Base-by-base conservation (phyloP, 2,797 vertebrate genomes). In the Microctenopoma lineatum region DNA sequence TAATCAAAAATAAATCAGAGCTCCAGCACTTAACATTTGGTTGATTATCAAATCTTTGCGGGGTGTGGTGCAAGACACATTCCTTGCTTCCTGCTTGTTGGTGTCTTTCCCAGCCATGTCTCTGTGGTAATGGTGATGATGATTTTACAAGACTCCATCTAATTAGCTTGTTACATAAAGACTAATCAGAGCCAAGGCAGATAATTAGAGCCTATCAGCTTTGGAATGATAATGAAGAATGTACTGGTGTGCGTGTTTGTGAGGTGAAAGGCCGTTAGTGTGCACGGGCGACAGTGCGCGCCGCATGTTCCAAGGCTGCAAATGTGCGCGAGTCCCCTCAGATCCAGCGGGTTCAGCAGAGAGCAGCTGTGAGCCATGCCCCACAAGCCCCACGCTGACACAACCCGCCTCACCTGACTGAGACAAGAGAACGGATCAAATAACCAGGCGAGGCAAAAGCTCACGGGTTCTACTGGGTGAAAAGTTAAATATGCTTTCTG, bases 121-220 rank as follows among this genome's bases (percentile, higher is more conserved):
- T 91, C 89, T 78, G 85, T 68, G 85, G 88, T 92, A 92, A 91
- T 90, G 73, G 79, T 77, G 66, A 84, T 75, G 81, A 88, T 90
- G 91, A 92, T 92, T 92, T 90, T 92, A 92, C 91, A 92, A 91
- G 88, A 81, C 91, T 88, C 83, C 84, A 83, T 90, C 87, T 92
- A 92, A 93, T 92, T 91, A 92, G 87, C 89, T 90, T 84, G 87
- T 93, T 92, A 91, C 86, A 86, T 83, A 90, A 86, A 87, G 85
- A 89, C 87, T 92, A 90, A 93, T 92, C 90, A 93, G 88, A 91
- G 87, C 85, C 87, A 88, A 87, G 86, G 84, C 86, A 90, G 87
- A 92, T 92, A 90, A 92, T 93, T 92, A 91, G 81, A 89, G 84
- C 70, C 87, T 84, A 92, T 92, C 89, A 90, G 85, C 85, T 78